These are phyloP conservation scores for Leptopilina myrica DNA, from an alignment of 2,888 invertebrate species.

Conservation along the genomic window DNA sequence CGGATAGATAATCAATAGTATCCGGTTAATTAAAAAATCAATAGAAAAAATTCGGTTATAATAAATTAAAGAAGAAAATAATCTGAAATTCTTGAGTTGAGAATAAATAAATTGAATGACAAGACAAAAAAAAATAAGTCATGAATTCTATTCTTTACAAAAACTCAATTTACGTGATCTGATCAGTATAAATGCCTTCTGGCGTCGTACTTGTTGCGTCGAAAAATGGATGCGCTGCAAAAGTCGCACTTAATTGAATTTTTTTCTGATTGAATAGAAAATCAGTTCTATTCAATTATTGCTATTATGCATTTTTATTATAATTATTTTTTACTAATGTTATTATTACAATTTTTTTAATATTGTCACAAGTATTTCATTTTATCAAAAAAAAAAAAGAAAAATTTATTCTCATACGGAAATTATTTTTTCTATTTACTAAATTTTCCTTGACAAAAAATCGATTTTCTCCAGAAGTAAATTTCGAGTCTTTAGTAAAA, in stretches of 20 bases:
- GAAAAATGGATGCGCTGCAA: constrained; percentile 21
- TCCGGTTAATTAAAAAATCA: too few relatives aligned
- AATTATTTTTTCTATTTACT: too few relatives aligned
- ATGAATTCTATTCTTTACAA: background rate
- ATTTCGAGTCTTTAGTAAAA: too few relatives aligned
- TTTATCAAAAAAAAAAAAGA: too few relatives aligned
- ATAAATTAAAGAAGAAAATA: background rate
- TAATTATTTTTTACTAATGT: background rate
- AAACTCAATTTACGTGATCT: constrained; percentile 22
- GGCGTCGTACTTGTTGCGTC: constrained; percentile 35
- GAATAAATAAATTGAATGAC: background rate
- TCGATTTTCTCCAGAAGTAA: too few relatives aligned
- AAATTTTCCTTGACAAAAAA: too few relatives aligned
- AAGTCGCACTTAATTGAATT: constrained; percentile 31
- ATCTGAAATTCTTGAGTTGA: background rate
- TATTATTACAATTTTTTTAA: background rate
- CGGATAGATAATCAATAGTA: too few relatives aligned
- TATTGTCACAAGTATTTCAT: too few relatives aligned
- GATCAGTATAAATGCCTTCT: background rate
- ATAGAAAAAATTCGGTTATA: too few relatives aligned
- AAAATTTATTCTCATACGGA: too few relatives aligned
- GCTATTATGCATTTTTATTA: background rate
- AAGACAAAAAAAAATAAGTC: background rate
- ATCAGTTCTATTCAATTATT: background rate
- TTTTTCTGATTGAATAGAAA: constrained; percentile 17